These are phyloP conservation scores for Nephrotoma appendiculata DNA, from an alignment of 2,888 invertebrate species.

Conservation along the genomic window DNA sequence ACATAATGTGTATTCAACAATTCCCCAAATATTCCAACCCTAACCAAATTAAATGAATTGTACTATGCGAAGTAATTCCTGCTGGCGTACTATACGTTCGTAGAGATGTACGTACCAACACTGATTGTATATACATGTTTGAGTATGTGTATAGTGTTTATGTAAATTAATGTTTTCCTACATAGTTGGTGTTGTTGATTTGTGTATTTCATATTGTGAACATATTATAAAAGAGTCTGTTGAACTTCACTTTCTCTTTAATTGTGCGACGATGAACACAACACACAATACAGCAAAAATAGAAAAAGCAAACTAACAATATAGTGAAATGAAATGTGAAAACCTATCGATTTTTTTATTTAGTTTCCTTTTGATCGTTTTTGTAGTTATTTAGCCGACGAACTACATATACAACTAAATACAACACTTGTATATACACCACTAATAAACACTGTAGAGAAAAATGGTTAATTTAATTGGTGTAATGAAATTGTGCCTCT, in stretches of 20 bases:
- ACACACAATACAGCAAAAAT: background rate
- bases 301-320: background rate
- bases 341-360: background rate
- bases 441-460: background rate
- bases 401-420: background rate
- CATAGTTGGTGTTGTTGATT: background rate
- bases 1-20: too few relatives aligned
- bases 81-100: background rate
- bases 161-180: background rate
- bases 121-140: background rate
- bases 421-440: background rate
- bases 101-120: background rate
- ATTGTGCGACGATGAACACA: background rate
- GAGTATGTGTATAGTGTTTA: background rate
- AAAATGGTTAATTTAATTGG: background rate
- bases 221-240: background rate
- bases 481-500: background rate
- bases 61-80: background rate
- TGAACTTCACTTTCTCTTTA: background rate
- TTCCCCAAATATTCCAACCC: too few relatives aligned
- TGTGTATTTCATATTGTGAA: background rate
- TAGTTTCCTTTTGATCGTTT: background rate
- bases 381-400: background rate
- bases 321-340: background rate
- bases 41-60: background rate